Conservation (phyloP, 2,888 invertebrate species). For the Drosophila histrio region DNA sequence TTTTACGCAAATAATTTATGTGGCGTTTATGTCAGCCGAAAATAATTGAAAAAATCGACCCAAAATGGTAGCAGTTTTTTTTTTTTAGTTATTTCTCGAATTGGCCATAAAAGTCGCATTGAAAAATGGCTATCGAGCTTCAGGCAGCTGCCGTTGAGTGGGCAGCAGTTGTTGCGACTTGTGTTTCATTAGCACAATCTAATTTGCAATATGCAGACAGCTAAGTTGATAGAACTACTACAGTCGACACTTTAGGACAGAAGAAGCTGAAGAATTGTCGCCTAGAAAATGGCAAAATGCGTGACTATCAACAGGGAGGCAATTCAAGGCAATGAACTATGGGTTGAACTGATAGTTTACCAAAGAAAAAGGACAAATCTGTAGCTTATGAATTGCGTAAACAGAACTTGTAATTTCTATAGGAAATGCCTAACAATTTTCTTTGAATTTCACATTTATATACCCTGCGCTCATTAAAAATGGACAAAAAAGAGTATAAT, state of each 20-base stretch:
- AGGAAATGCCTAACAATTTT: no score
- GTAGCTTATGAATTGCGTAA: no score
- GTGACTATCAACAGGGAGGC: no score
- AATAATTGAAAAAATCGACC: slow-evolving; percentile 74
- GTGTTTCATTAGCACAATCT: slow-evolving; percentile 73
- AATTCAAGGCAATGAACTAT: no score
- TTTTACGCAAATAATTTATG: slow-evolving; percentile 83
- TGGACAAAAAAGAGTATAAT: no score
- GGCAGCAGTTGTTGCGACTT: slow-evolving; percentile 16
- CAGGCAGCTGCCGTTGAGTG: slow-evolving; percentile 25
- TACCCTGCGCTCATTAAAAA: no score
- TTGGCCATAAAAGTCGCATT: slow-evolving; percentile 74
- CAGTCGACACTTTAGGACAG: slow-evolving; percentile 5
- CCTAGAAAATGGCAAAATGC: no score
- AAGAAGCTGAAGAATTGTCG: not conserved
- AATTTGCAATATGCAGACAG: slow-evolving; percentile 35
- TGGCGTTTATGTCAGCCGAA: slow-evolving; percentile 56
- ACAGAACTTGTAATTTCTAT: no score
- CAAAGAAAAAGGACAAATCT: no score
- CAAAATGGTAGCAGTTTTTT: slow-evolving; percentile 35
- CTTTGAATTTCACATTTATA: no score
- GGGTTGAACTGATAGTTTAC: no score
- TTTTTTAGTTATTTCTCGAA: slow-evolving; percentile 50
- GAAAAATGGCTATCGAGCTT: slow-evolving; percentile 62
- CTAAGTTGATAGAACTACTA: not conserved